phyloP scores from a whole-genome alignment of 2,797 vertebrate species.

The Gallinago nigripennis region DNA sequence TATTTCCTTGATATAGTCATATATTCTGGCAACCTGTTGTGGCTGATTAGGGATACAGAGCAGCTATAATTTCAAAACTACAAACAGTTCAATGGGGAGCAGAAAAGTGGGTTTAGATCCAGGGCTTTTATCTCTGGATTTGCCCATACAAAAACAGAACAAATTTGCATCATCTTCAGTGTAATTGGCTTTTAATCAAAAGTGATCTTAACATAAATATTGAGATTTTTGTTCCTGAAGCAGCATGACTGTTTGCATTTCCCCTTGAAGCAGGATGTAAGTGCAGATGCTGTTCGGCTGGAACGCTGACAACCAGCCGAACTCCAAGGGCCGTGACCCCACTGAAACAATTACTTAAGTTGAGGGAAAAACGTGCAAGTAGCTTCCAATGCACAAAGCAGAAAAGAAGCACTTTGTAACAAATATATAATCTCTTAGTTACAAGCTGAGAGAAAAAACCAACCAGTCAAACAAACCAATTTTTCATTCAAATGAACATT shows the following conservation, averaged over 20 bases:
- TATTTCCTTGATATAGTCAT: background rate
- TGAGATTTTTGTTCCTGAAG: constrained; percentile 62
- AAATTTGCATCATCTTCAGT: constrained; percentile 65
- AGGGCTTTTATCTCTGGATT: constrained; percentile 49
- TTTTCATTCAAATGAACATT: background rate
- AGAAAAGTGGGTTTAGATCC: background rate
- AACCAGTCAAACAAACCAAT: background rate
- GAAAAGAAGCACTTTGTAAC: constrained; percentile 15
- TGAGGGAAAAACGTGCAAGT: constrained; percentile 44
- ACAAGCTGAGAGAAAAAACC: background rate
- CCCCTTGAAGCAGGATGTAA: constrained; percentile 66
- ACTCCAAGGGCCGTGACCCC: constrained; percentile 35
- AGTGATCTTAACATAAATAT: constrained; percentile 71
- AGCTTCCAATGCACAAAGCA: constrained; percentile 46
- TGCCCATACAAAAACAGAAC: constrained; percentile 50
- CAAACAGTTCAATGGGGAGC: background rate
- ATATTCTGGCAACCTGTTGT: background rate
- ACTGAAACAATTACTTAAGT: constrained; percentile 62
- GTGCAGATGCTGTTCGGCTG: constrained; percentile 61
- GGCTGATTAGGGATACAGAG: background rate
- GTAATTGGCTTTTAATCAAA: constrained; percentile 63
- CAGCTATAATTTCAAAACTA: constrained; percentile 28
- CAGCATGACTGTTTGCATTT: constrained; percentile 54
- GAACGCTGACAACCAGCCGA: constrained; percentile 57
- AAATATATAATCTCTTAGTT: constrained; percentile 14